These are phyloP conservation scores for Urechis unicinctus DNA, from an alignment of 2,888 invertebrate genomes.

Conservation along the genomic window DNA sequence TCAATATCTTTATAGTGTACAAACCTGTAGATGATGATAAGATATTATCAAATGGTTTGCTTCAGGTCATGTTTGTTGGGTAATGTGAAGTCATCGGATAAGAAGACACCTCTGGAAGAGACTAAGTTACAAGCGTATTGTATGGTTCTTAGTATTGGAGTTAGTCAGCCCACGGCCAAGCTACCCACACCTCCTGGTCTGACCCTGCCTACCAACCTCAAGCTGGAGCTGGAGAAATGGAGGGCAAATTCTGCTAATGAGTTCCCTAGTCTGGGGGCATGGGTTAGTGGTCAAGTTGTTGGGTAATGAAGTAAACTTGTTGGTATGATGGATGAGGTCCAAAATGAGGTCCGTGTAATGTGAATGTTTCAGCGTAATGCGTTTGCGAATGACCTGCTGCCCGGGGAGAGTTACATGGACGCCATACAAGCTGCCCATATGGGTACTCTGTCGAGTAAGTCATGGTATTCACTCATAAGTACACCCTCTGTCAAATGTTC, in stretches of 20 bases:
- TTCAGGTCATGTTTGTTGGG: conserved; percentile 55
- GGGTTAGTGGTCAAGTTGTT: conserved; percentile 52
- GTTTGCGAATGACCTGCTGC: conserved; percentile 71
- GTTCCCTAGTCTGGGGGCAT: conserved; percentile 53
- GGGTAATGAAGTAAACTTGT: too few relatives aligned
- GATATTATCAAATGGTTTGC: conserved; percentile 1
- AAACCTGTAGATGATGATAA: background rate
- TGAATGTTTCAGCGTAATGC: conserved; percentile 57
- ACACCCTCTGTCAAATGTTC: too few relatives aligned
- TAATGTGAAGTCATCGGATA: conserved; percentile 51
- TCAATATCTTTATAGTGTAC: too few relatives aligned
- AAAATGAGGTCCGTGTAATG: background rate
- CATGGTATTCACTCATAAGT: too few relatives aligned
- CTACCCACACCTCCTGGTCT: background rate
- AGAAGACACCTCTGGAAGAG: conserved; percentile 29
- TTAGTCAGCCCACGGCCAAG: background rate
- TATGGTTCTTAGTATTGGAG: conserved; percentile 45
- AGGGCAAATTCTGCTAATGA: conserved; percentile 56
- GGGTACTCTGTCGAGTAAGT: conserved; percentile 58
- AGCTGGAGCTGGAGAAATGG: conserved; percentile 63
- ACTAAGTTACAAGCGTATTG: background rate
- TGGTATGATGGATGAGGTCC: background rate
- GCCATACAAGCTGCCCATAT: conserved; percentile 64
- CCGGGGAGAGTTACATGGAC: conserved; percentile 76
- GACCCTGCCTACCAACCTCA: too few relatives aligned